Evolutionary conservation across 1,140 invertebrate species (phyloP).

Genomic region (Scylla paramamosain): DNA sequence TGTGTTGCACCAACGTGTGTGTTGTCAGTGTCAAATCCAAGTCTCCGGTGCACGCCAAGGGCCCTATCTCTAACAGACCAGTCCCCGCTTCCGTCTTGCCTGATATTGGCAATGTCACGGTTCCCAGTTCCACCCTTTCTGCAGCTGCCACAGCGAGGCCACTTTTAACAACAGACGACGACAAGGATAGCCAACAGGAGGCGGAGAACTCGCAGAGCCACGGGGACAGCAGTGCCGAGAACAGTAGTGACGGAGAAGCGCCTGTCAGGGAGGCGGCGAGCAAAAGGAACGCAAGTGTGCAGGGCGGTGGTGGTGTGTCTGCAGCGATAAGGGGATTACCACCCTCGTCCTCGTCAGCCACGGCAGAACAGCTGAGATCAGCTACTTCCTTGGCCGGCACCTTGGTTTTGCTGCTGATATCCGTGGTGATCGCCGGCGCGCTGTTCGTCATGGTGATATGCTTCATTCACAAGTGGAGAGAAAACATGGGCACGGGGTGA

Average conservation of each 20-base stretch:
- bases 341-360: background rate
- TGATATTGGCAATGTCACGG: background rate
- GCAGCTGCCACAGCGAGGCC: too few species aligned
- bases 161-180: slow-evolving; percentile 4
- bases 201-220: background rate
- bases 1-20: slow-evolving; percentile 52
- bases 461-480: slow-evolving; percentile 70
- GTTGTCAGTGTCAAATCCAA: background rate
- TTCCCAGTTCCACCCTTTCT: background rate
- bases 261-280: background rate
- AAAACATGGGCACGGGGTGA: slow-evolving; percentile 70
- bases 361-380: slow-evolving; percentile 36
- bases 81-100: background rate
- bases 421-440: slow-evolving; percentile 64
- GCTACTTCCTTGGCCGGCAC: slow-evolving; percentile 56
- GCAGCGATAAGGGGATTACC: background rate
- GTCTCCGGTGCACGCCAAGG: background rate
- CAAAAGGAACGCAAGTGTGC: background rate
- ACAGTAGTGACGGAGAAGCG: background rate
- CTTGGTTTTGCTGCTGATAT: slow-evolving; percentile 59
- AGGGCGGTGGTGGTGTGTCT: background rate
- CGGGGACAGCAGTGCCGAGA: background rate
- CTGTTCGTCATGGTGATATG: slow-evolving; percentile 70
- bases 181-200: background rate
- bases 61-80: background rate